Conservation (phyloP, 2,797 vertebrate species). For the Gallirallus australis region DNA sequence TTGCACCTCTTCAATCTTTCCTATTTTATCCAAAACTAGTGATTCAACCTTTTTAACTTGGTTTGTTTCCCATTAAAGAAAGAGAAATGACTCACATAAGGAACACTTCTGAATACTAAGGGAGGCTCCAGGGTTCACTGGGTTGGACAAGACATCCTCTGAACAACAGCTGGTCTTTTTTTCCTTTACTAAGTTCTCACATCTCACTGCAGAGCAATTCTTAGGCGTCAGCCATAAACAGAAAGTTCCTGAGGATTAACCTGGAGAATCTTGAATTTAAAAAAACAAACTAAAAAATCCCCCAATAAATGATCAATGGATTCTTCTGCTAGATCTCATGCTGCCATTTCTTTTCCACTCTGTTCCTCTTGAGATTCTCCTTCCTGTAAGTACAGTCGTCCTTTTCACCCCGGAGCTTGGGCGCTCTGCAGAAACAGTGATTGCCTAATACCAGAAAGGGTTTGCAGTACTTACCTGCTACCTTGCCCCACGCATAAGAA, state of each 20-base stretch:
- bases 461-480: neutral
- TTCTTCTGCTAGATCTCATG: neutral
- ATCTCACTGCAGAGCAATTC: conserved; percentile 3
- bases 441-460: neutral
- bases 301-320: neutral
- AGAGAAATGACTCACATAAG: neutral
- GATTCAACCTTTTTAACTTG: neutral
- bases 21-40: neutral
- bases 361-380: conserved; percentile 21
- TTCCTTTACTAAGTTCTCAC: neutral
- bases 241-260: neutral
- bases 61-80: neutral
- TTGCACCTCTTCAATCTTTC: neutral
- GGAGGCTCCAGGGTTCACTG: neutral
- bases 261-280: neutral
- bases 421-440: conserved; percentile 46
- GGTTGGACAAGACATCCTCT: neutral
- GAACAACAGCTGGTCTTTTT: neutral
- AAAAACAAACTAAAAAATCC: neutral
- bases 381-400: neutral
- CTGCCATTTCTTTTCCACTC: neutral
- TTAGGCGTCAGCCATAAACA: neutral
- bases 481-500: neutral
- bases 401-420: neutral
- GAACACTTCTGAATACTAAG: neutral